These are phyloP conservation scores for Corythaeola cristata DNA, from an alignment of 2,113 vertebrate species.

Conservation along the genomic window DNA sequence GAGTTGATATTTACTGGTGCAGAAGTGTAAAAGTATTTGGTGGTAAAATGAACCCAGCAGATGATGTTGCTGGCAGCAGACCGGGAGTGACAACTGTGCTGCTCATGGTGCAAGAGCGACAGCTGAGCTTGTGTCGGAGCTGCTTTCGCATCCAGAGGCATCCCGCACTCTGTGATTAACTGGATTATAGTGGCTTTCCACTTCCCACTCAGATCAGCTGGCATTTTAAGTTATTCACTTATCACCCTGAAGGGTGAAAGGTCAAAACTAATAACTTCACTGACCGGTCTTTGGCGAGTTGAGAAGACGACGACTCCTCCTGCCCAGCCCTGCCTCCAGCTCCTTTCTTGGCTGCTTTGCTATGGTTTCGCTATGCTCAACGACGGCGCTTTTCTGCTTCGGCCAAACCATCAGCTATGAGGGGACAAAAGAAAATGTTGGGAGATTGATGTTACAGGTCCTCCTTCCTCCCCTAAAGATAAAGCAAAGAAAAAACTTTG, in stretches of 20 bases:
- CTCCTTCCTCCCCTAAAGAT: background rate
- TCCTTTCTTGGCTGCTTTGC: background rate
- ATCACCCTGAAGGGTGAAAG: background rate
- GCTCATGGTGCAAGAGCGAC: conserved; percentile 58
- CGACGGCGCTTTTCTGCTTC: background rate
- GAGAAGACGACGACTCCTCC: background rate
- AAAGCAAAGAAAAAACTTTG: background rate
- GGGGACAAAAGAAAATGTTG: background rate
- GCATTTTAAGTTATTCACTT: conserved; percentile 39
- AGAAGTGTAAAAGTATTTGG: conserved; percentile 69
- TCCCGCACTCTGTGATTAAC: conserved; percentile 56
- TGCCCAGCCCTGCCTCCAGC: background rate
- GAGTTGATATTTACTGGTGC: conserved; percentile 58
- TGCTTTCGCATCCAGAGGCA: conserved; percentile 22
- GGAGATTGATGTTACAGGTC: no score
- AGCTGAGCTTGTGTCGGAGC: conserved; percentile 63
- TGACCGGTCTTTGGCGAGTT: background rate
- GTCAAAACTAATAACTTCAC: background rate
- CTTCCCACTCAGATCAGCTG: conserved; percentile 65
- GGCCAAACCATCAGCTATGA: background rate
- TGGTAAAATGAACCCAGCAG: conserved; percentile 59
- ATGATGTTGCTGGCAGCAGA: conserved; percentile 73
- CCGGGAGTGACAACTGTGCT: conserved; percentile 51
- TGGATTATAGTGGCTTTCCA: conserved; percentile 66
- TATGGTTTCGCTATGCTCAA: background rate